These are phyloP conservation scores for Eretmochelys imbricata DNA, from an alignment of 2,113 vertebrate genomes.

Conservation along the genomic window DNA sequence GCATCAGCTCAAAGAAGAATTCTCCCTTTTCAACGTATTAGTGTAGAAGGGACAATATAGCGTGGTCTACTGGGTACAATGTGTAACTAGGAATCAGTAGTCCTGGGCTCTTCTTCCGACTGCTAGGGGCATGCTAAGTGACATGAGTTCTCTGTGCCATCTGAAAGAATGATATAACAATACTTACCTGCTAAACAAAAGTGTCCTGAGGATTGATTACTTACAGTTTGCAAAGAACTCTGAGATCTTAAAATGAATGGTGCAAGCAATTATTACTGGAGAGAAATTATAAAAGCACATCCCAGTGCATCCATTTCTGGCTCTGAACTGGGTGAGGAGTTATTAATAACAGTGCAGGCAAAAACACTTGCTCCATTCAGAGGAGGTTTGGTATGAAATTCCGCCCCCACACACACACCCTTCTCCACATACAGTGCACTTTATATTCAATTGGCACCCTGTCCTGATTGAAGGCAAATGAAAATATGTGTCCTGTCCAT, in stretches of 20 bases:
- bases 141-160: background rate
- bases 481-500: background rate
- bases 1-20: background rate
- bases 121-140: background rate
- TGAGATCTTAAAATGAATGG: background rate
- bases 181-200: background rate
- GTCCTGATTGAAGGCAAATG: background rate
- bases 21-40: accelerated
- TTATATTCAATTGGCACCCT: conserved; percentile 13
- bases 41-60: background rate
- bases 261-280: background rate
- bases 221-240: background rate
- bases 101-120: background rate
- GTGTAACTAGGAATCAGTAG: background rate
- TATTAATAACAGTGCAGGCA: background rate
- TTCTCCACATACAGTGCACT: background rate
- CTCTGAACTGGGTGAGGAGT: background rate
- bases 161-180: background rate
- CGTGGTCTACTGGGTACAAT: background rate
- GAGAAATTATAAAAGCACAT: background rate
- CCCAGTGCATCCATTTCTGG: background rate
- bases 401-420: background rate
- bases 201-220: background rate
- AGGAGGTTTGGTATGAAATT: background rate
- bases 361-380: background rate